phyloP scores from a whole-genome alignment of 2,797 vertebrate species.

The Erpetoichthys calabaricus region DNA sequence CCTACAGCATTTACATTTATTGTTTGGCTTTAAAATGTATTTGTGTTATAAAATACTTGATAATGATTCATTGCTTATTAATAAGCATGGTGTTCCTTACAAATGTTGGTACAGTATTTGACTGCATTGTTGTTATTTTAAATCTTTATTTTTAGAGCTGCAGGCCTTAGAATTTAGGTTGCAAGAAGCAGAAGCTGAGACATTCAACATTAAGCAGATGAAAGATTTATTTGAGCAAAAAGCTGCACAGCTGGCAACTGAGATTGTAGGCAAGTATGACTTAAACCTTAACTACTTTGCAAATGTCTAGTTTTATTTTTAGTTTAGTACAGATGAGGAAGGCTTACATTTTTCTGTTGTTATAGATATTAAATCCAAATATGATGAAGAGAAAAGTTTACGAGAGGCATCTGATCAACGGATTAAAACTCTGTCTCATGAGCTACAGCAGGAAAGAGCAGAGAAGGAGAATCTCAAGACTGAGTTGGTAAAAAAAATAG shows the following conservation, averaged over 20 bases:
- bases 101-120: no score
- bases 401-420: constrained; percentile 71
- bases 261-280: constrained; percentile 78
- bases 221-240: constrained; percentile 98
- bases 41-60: no score
- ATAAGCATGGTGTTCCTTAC: no score
- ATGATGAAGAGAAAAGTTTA: constrained; percentile 84
- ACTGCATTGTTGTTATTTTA: no score
- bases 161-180: constrained; percentile 68
- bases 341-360: not conserved
- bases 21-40: no score
- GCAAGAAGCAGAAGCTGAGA: constrained; percentile 84
- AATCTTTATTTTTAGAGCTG: constrained; percentile 32
- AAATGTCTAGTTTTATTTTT: no score
- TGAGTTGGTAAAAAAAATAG: constrained; percentile 67
- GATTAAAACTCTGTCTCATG: constrained; percentile 52
- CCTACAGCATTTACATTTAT: no score
- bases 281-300: not conserved
- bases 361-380: constrained; percentile 81
- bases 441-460: constrained; percentile 63
- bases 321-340: no score
- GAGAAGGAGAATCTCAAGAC: constrained; percentile 68
- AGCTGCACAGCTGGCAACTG: constrained; percentile 87
- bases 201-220: constrained; percentile 98
- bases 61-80: no score